phyloP scores from a whole-genome alignment of 2,797 vertebrate species.

The Bovichtus variegatus region DNA sequence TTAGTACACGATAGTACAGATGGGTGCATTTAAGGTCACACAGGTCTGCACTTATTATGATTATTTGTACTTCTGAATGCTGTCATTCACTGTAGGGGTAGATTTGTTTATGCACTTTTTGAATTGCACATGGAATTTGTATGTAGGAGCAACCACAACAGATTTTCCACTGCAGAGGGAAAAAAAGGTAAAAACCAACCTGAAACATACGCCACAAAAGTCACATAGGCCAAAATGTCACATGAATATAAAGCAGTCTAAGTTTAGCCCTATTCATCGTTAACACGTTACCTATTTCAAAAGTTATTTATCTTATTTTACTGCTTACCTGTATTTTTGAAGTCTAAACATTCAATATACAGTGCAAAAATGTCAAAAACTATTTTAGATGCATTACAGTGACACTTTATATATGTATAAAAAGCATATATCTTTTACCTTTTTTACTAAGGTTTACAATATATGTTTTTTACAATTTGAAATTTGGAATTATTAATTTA shows the following conservation, averaged over 20 bases:
- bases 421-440: neutral
- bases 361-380: neutral
- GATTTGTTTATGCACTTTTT: conserved; percentile 1
- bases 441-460: neutral
- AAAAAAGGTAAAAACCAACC: conserved; percentile 48
- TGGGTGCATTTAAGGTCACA: neutral
- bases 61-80: neutral
- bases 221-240: conserved; percentile 57
- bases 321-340: neutral
- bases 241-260: neutral
- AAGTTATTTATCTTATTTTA: conserved; percentile 7
- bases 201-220: conserved; percentile 34
- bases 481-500: neutral
- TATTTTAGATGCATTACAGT: neutral
- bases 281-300: neutral
- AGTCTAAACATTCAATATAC: neutral
- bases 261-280: conserved; percentile 2
- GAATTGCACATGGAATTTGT: conserved; percentile 33
- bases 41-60: neutral
- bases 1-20: neutral
- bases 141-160: conserved; percentile 36
- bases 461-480: neutral
- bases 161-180: conserved; percentile 37
- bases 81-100: neutral
- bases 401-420: neutral